phyloP scores from a whole-genome alignment of 2,797 vertebrate species.

The Pangasius mekongensis region DNA sequence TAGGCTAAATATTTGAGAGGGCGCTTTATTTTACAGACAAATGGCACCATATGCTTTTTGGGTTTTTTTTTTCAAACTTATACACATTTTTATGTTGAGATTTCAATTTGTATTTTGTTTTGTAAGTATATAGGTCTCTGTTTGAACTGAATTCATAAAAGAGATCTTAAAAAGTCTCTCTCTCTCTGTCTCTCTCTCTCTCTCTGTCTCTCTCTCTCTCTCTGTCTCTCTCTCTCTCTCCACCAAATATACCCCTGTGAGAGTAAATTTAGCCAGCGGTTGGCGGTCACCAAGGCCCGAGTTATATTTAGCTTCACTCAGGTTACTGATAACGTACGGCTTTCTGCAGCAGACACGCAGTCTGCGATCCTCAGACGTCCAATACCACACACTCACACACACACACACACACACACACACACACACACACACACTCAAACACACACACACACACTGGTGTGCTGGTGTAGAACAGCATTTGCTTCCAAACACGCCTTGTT shows the following conservation, averaged over 20 bases:
- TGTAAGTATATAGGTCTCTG: too few species aligned
- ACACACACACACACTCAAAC: constrained; percentile 33
- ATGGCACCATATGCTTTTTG: too few species aligned
- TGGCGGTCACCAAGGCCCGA: constrained; percentile 72
- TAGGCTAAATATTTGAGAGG: too few species aligned
- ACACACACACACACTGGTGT: constrained; percentile 4
- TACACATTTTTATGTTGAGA: too few species aligned
- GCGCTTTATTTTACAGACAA: too few species aligned
- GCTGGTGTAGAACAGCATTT: background rate
- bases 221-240: constrained; percentile 54
- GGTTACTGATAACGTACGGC: constrained; percentile 68
- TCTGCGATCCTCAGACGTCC: constrained; percentile 42
- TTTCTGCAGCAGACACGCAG: constrained; percentile 46
- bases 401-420: constrained; percentile 25
- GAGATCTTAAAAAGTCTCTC: too few species aligned
- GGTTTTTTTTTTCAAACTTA: too few species aligned
- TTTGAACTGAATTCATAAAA: too few species aligned
- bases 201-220: background rate
- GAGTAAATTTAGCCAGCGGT: constrained; percentile 68
- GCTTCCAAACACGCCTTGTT: background rate
- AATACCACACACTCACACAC: constrained; percentile 24
- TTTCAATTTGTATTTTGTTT: too few species aligned
- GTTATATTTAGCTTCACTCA: constrained; percentile 78
- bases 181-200: background rate
- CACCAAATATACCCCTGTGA: constrained; percentile 67